Conservation (phyloP, 1,140 invertebrate species). For the Elymnias hypermnestra region DNA sequence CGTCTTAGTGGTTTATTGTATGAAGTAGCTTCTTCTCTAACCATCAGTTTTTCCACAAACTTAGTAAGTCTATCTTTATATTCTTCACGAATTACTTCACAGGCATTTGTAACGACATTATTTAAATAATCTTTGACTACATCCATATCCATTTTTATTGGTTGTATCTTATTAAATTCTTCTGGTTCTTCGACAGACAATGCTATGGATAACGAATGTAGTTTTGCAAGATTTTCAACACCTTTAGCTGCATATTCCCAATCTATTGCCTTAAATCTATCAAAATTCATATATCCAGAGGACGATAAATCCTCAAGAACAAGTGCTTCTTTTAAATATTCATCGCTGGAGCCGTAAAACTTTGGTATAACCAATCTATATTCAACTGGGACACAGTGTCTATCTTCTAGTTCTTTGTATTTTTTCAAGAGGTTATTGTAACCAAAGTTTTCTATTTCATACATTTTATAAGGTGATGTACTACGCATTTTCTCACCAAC, state of each 20-base stretch:
- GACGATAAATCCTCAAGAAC: slow-evolving; percentile 40
- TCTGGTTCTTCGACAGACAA: slow-evolving; percentile 26
- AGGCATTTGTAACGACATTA: slow-evolving; percentile 9
- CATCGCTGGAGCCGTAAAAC: slow-evolving; percentile 35
- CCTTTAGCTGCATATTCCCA: slow-evolving; percentile 40
- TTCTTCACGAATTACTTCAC: slow-evolving; percentile 21
- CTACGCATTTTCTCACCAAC: slow-evolving; percentile 32
- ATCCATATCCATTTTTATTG: slow-evolving; percentile 4
- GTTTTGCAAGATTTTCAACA: slow-evolving; percentile 38
- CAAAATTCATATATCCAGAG: slow-evolving; percentile 30
- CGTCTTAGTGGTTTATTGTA: slow-evolving; percentile 18
- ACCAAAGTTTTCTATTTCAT: slow-evolving; percentile 33
- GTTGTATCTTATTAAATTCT: slow-evolving; percentile 22
- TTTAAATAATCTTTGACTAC: slow-evolving; percentile 6
- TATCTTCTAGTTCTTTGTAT: slow-evolving; percentile 35
- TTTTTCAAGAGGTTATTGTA: slow-evolving; percentile 35
- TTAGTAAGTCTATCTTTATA: slow-evolving; percentile 18
- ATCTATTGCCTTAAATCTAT: slow-evolving; percentile 39
- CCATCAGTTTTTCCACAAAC: slow-evolving; percentile 9
- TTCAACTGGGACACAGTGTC: slow-evolving; percentile 25
- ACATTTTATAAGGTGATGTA: slow-evolving; percentile 21
- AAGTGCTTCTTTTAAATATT: slow-evolving; percentile 33
- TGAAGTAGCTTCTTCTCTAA: background rate
- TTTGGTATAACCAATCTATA: slow-evolving; percentile 25
- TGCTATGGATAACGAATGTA: slow-evolving; percentile 47